Evolutionary conservation across 2,113 vertebrate species (phyloP), one percentile per base, ranked within the genome.

Genomic region (Albula goreensis): DNA sequence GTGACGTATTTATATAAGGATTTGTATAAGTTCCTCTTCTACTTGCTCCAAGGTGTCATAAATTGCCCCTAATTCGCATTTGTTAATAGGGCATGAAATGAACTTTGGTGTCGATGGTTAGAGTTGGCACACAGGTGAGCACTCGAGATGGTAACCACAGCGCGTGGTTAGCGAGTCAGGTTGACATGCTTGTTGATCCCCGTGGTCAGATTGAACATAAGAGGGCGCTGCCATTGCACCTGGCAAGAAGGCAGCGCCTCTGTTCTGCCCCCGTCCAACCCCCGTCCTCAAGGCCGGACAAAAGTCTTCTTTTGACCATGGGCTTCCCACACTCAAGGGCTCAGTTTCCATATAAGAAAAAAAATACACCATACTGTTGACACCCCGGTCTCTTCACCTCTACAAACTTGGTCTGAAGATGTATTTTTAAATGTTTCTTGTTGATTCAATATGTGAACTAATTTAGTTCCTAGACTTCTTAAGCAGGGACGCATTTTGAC

Each of bases 151-250:
- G 89, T 10, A 89, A 86, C 81, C 88, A 31, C 89, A 90, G 92
- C 90, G 91, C 88, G 84, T 86, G 91, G 84, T 90, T 91, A 88
- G 83, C 50, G 86, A 85, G 85, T 91, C 91, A 90, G 85, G 88
- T 87, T 91, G 91, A 89, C 92, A 90, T 89, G 90, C 89, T 92
- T 90, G 90, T 89, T 92, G 92, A 93, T 94, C 94, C 94, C 93
- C 90, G 87, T 93, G 95, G 95, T 93, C 94, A 90, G 91, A 94
- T 89, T 96, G 96, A 96, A 96, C 96, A 95, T 96, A 95, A 96
- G 96, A 96, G 96, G 96, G 96, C 96, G 96, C 96, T 96, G 92
- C 96, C 95, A 95, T 95, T 92, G 95, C 95, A 96, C 96, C 95
- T 96, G 96, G 95, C 91, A 89, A 85, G 78, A 85, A 92, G 85